Percentiles rank a stretch among this genome's conserved stretches.
Conservation (phyloP, 2,888 invertebrate genomes). For the Hypolimnas misippus region DNA sequence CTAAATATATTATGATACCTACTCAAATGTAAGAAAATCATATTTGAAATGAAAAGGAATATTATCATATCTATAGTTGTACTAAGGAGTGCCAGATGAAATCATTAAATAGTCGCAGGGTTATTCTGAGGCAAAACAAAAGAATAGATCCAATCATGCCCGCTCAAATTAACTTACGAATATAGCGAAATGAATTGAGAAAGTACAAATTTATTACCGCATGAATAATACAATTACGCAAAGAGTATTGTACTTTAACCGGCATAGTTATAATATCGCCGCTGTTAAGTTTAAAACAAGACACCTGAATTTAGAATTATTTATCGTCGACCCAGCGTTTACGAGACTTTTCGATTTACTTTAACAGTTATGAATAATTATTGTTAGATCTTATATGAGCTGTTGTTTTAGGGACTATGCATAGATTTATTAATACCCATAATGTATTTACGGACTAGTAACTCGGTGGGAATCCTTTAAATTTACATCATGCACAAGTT, state of each 20-base stretch:
- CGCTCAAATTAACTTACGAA: conserved; percentile 30
- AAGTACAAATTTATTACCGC: conserved; percentile 35
- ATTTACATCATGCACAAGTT: no score
- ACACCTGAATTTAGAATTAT: conserved; percentile 42
- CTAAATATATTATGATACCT: no score
- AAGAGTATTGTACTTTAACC: conserved; percentile 37
- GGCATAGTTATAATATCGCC: conserved; percentile 36
- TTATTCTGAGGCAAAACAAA: conserved; percentile 20
- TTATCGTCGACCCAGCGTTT: conserved; percentile 38
- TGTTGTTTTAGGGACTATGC: background rate
- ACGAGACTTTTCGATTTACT: conserved; percentile 44
- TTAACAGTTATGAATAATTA: conserved; percentile 18
- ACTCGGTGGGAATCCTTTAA: no score
- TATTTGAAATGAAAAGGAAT: no score
- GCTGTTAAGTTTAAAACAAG: conserved; percentile 37
- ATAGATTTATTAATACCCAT: no score
- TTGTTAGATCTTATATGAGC: background rate
- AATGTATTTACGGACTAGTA: no score
- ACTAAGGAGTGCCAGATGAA: conserved; percentile 7
- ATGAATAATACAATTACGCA: conserved; percentile 41
- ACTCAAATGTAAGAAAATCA: no score
- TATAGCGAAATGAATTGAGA: conserved; percentile 33
- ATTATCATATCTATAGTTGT: background rate
- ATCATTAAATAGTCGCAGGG: conserved; percentile 6
- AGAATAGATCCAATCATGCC: conserved; percentile 22